Evolutionary conservation across 2,888 invertebrate species (phyloP), one percentile per base, ranked within the genome.

Genomic region (Lasioglossum malachurum): DNA sequence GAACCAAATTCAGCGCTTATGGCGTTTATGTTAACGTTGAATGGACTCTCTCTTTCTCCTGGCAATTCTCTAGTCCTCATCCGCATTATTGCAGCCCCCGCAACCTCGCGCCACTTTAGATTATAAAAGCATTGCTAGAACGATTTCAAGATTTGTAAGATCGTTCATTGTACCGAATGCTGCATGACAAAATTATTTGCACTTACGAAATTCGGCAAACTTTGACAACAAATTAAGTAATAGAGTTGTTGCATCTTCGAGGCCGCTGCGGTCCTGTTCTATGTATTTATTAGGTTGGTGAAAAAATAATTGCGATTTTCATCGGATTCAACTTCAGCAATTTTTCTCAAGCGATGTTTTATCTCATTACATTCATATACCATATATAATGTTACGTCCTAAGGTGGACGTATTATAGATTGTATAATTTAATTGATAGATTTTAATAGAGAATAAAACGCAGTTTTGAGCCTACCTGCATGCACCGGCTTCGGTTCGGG

Each of bases 1-100:
- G 83, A 91, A 89, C 88, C 86, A 80, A 84, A 69, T 14, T 4
- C n/a, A 27, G 10, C 41, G 23, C 41, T 41, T 23, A 12, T 27
- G 44, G 44, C 1, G 7, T 44, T 72, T 46, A 27, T 31, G 27
- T 60, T 23, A 35, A 78, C 35, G 14, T n/a, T 12, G n/a, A 4
- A 46, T 46, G 12, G 14, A 41, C 46, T n/a, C 46, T 35, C 35
- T 35, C 35, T 35, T 4, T 35, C 35, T n/a, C 38, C 57, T 41
- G n/a, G 10, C 41, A 16, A 75, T 57, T 41, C 31, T 57, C 38
- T 38, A 0, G 44, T 38, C 69, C 69, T 69, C 38, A 69, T 35
- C 69, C 69, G 69, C 12, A 38, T 38, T 38, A 10, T 38, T 23
- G 38, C 38, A 23, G 23, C 23, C 69, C 69, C 23, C 19, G 69